phyloP scores from a whole-genome alignment of 2,797 vertebrate species.

The Hemibagrus guttatus region DNA sequence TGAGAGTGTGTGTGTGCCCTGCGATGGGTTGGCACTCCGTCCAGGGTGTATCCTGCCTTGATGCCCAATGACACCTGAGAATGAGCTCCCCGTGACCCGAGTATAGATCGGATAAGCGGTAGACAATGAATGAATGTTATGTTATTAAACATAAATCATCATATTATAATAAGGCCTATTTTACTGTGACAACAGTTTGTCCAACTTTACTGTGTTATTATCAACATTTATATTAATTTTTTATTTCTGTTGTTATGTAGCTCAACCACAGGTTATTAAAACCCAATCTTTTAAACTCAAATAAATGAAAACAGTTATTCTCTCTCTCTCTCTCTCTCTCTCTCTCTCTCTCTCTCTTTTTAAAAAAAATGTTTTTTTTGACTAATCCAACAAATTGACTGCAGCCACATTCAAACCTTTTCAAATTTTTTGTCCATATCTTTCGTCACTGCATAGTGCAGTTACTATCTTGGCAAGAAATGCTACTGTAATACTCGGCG shows the following conservation, averaged over 20 bases:
- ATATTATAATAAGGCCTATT: background rate
- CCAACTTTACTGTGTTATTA: background rate
- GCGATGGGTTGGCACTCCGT: no score
- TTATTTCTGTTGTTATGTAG: background rate
- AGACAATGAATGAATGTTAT: no score
- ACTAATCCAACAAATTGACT: conserved; percentile 50
- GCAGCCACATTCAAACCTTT: conserved; percentile 44
- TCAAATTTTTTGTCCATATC: conserved; percentile 45
- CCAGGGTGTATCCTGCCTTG: no score
- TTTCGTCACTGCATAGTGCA: conserved; percentile 45
- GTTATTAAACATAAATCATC: background rate
- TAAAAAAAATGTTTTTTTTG: conserved; percentile 15
- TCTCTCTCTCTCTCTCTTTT: background rate
- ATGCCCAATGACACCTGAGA: no score
- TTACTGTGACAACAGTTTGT: background rate
- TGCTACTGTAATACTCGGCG: conserved; percentile 61
- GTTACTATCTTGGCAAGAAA: conserved; percentile 52
- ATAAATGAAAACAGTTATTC: background rate
- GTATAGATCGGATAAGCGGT: no score
- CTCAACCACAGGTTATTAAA: background rate
- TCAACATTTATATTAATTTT: background rate
- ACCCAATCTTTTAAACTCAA: background rate
- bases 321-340: background rate
- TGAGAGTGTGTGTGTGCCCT: no score
- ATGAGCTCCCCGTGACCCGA: no score